Evolutionary conservation across 2,888 invertebrate genomes (phyloP), one percentile per base, ranked within the genome.

Genomic region (Petrolisthes cinctipes): DNA sequence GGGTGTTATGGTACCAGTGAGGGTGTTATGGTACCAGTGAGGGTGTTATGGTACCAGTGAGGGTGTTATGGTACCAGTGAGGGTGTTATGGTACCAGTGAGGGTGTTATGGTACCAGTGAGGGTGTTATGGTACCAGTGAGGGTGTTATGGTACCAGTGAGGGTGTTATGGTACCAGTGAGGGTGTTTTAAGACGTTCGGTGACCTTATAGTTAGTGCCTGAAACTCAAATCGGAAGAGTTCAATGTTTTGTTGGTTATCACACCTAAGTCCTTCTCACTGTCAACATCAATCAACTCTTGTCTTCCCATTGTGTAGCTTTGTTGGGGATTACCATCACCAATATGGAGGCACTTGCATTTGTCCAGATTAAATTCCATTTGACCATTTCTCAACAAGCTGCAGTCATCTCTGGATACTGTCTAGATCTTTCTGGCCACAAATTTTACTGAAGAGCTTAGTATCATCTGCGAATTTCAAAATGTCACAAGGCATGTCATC

Each of bases 401-500:
- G n/a, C 57, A 82, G 51, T 68, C 37, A n/a, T n/a, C 37, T 51
- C 68, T 82, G 61, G 20, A 82, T 37, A n/a, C 51, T 68, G 14
- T 82, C 51, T 37, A 82, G 7, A 14, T 82, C 56, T 56, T 56
- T 57, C 20, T 81, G 54, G 53, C 17, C n/a, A 56, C 5, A 17
- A 17, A 81, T n/a, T 81, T 81, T 81, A 81, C 81, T 56, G 1
- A 56, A 81, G 17, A 81, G 7, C 57, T 81, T 81, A 17, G 81
- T 81, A 37, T 81, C 81, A 3, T 81, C 81, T 56, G 81, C 81
- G 23, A 82, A 82, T 3, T 82, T 82, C 7, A 82, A 51, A 23
- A 68, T 20, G 51, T 68, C 17, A 68, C 23, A 66, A 23, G 51
- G 37, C 5, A 53, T 68, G 17, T 68, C 51, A 14, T 82, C 82